A percentile compares a stretch with the other conserved stretches of the same genome.
phyloP scores from a whole-genome alignment of 2,113 vertebrate species.

The Nematolebias whitei region DNA sequence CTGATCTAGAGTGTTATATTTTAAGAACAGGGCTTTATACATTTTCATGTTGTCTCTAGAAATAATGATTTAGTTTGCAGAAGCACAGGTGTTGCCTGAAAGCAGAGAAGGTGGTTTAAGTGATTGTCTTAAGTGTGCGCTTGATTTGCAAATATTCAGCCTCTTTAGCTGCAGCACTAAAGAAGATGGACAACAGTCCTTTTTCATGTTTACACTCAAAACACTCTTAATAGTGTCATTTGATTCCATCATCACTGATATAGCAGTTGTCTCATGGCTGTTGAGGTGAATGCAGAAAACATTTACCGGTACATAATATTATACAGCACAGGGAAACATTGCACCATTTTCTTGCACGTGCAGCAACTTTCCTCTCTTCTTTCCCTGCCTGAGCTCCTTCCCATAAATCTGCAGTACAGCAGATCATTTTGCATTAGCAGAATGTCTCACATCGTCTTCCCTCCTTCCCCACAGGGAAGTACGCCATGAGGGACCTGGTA shows the following conservation, averaged over 20 bases:
- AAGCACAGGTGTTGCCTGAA: slow-evolving; percentile 8
- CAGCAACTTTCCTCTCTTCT: not conserved
- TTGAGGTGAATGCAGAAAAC: slow-evolving; percentile 20
- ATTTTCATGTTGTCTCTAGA: too few relatives aligned
- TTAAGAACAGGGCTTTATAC: too few relatives aligned
- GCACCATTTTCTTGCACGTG: not conserved
- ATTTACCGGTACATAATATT: slow-evolving; percentile 21
- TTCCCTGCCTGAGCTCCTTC: not conserved
- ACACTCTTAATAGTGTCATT: slow-evolving; percentile 36
- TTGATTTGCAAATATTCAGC: slow-evolving; percentile 8
- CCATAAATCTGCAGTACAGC: slow-evolving; percentile 12
- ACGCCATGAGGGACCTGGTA: slow-evolving; percentile 96
- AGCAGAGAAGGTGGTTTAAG: slow-evolving; percentile 4
- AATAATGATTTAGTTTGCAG: not conserved
- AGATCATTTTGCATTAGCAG: slow-evolving; percentile 4
- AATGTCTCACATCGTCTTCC: slow-evolving; percentile 10
- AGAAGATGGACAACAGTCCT: slow-evolving; percentile 29
- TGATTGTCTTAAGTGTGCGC: slow-evolving; percentile 12
- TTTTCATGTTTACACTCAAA: slow-evolving; percentile 13
- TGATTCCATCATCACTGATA: slow-evolving; percentile 9
- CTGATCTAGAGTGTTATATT: too few relatives aligned
- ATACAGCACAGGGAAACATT: slow-evolving; percentile 13
- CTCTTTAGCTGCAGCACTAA: slow-evolving; percentile 29
- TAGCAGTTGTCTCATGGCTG: slow-evolving; percentile 13
- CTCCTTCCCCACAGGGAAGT: slow-evolving; percentile 85